phyloP scores from a whole-genome alignment of 2,888 invertebrate genomes.

The Sericinus montela region DNA sequence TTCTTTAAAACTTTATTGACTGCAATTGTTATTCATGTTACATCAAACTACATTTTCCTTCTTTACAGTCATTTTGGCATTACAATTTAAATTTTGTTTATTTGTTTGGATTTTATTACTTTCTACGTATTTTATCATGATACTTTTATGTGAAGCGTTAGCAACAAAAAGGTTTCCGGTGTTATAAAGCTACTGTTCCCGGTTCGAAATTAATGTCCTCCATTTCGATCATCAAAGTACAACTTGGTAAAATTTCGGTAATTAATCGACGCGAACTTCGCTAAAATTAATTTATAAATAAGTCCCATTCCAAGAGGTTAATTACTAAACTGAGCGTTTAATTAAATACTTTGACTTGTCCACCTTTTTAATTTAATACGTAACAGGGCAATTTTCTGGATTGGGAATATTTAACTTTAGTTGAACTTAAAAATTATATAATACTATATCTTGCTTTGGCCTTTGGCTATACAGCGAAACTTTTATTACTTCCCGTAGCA shows the following conservation, averaged over 20 bases:
- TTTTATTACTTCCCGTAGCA: conserved; percentile 1
- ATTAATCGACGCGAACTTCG: conserved; percentile 38
- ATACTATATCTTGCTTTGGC: too few species aligned
- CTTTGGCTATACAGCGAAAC: too few species aligned
- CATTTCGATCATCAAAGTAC: conserved; percentile 29
- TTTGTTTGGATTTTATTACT: too few species aligned
- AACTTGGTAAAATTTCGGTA: conserved; percentile 37
- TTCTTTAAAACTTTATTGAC: too few species aligned
- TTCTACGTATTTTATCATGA: too few species aligned
- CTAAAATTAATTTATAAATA: conserved; percentile 40
- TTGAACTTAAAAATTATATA: too few species aligned
- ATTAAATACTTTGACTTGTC: not conserved
- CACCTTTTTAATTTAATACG: not conserved
- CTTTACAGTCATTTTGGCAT: too few species aligned
- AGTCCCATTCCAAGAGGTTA: conserved; percentile 30
- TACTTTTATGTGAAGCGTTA: too few species aligned
- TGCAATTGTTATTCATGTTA: too few species aligned
- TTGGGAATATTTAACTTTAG: not conserved
- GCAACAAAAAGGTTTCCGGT: not conserved
- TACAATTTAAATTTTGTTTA: too few species aligned
- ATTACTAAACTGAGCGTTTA: conserved; percentile 7
- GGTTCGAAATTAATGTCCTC: conserved; percentile 14
- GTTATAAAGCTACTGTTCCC: not conserved
- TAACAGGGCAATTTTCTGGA: not conserved
- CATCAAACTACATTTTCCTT: too few species aligned